Evolutionary conservation across 2,113 vertebrate species (phyloP).

Genomic region (Stegastes partitus): DNA sequence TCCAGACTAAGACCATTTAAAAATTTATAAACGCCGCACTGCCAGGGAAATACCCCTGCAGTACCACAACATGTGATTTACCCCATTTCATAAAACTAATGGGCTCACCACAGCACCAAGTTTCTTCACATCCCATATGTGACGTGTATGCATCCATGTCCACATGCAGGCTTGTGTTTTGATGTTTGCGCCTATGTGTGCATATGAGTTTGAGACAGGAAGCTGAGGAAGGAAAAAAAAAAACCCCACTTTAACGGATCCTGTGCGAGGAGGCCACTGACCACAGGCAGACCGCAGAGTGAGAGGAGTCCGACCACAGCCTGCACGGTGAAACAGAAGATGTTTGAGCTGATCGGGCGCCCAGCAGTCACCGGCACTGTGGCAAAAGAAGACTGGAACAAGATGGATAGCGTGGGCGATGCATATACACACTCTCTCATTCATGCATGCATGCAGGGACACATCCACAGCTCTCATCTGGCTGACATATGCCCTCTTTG

Average conservation of each 20-base stretch:
- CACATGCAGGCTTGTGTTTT: constrained; percentile 29
- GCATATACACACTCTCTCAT: background rate
- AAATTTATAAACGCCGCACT: too few species aligned
- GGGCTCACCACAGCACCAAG: constrained; percentile 27
- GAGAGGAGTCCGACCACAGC: constrained; percentile 47
- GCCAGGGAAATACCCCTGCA: too few species aligned
- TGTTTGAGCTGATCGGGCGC: constrained; percentile 27
- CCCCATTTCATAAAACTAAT: constrained; percentile 8
- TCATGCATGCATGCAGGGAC: background rate
- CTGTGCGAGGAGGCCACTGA: constrained; percentile 57
- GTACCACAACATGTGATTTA: background rate
- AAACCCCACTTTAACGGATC: constrained; percentile 44
- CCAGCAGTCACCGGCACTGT: constrained; percentile 14
- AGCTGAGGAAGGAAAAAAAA: constrained; percentile 25
- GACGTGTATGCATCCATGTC: constrained; percentile 39
- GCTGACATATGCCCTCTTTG: constrained; percentile 35
- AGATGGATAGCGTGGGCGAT: constrained; percentile 1
- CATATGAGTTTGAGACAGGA: constrained; percentile 47
- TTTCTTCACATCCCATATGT: constrained; percentile 37
- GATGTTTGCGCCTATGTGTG: constrained; percentile 48
- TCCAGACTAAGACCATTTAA: too few species aligned
- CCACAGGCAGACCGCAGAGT: constrained; percentile 63
- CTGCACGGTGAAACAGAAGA: constrained; percentile 47
- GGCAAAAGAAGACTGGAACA: constrained; percentile 16
- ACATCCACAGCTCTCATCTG: constrained; percentile 27